Percentiles rank a stretch among this genome's conserved stretches.
phyloP scores from a whole-genome alignment of 2,797 vertebrate genomes.

The Varecia variegata region DNA sequence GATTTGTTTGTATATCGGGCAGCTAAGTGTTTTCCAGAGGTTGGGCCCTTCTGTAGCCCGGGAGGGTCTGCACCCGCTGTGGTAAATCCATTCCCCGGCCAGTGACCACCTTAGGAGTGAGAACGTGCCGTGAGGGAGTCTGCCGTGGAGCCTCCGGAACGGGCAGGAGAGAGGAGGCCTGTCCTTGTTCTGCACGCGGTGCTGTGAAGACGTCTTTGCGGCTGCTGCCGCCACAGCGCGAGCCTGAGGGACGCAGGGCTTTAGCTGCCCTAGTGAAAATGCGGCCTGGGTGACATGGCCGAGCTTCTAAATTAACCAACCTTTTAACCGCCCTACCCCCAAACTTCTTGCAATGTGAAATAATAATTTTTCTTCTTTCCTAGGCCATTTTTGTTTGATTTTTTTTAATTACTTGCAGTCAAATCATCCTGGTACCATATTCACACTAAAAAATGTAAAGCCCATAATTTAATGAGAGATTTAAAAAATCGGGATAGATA shows the following conservation, averaged over 20 bases:
- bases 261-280: neutral
- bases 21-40: neutral
- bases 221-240: accelerated
- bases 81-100: neutral
- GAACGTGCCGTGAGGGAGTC: neutral
- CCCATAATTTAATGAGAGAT: neutral
- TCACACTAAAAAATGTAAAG: neutral
- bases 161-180: neutral
- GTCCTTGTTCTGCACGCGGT: no score
- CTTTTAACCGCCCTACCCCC: neutral
- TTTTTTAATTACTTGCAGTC: neutral
- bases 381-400: neutral
- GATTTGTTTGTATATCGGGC: neutral
- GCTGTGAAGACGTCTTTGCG: neutral
- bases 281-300: neutral
- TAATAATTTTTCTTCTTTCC: neutral
- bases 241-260: neutral
- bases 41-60: neutral
- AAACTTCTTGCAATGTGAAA: neutral
- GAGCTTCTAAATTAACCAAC: neutral
- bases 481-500: neutral
- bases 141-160: neutral
- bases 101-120: neutral
- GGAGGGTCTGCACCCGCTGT: neutral
- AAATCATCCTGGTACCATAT: neutral